These are phyloP conservation scores for Pachyramphus minor DNA, from an alignment of 2,113 vertebrate species.

Conservation along the genomic window DNA sequence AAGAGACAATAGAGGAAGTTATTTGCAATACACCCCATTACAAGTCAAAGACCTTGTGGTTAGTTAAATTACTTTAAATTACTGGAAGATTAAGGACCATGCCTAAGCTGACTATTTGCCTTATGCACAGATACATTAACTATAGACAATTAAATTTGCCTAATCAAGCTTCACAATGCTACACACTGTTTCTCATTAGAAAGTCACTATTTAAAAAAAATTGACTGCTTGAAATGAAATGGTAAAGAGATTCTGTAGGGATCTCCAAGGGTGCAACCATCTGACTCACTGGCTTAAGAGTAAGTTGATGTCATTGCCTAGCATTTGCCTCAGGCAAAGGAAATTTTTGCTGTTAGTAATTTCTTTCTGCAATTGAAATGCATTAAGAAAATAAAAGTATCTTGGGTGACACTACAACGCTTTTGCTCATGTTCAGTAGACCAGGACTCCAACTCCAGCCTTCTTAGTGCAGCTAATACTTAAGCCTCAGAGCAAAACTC, in stretches of 20 bases:
- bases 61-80: conserved; percentile 68
- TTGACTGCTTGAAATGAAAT: conserved; percentile 26
- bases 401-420: not conserved
- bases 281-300: conserved; percentile 57
- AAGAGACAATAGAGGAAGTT: not conserved
- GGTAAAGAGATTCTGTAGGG: conserved; percentile 20
- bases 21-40: conserved; percentile 34
- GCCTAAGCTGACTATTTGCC: conserved; percentile 60
- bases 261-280: conserved; percentile 62
- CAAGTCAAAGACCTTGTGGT: conserved; percentile 65
- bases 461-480: not conserved
- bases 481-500: not conserved
- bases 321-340: conserved; percentile 24
- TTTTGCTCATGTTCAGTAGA: not conserved
- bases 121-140: conserved; percentile 69
- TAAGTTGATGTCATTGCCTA: conserved; percentile 35
- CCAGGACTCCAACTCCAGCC: not conserved
- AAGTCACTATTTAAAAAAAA: conserved; percentile 49
- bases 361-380: not conserved
- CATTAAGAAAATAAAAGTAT: not conserved
- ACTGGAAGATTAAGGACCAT: conserved; percentile 66
- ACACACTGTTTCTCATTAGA: conserved; percentile 72
- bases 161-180: conserved; percentile 75
- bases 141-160: conserved; percentile 74
- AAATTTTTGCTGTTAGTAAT: not conserved